Evolutionary conservation across 2,888 invertebrate species (phyloP).

Genomic region (Acrobasis repandana): DNA sequence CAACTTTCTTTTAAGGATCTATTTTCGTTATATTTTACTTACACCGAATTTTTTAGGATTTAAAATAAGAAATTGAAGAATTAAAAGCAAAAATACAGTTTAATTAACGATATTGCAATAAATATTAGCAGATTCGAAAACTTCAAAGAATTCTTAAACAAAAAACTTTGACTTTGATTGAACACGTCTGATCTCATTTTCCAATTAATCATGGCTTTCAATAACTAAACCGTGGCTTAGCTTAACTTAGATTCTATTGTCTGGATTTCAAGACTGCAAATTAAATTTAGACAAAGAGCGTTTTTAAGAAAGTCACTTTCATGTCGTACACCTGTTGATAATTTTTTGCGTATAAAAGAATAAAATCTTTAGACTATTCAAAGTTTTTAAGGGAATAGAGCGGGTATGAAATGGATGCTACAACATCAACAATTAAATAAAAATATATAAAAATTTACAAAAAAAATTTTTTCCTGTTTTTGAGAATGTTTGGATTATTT

Average conservation of each 20-base stretch:
- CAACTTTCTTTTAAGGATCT: too few species aligned
- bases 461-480: too few species aligned
- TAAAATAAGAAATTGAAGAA: not conserved
- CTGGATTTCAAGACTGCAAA: not conserved
- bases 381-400: too few species aligned
- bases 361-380: too few species aligned
- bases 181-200: slow-evolving; percentile 16
- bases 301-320: not conserved
- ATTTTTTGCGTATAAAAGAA: not conserved
- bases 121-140: not conserved
- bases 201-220: slow-evolving; percentile 12
- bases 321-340: not conserved
- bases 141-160: slow-evolving; percentile 9
- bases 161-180: slow-evolving; percentile 17
- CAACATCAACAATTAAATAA: too few species aligned
- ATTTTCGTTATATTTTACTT: not conserved
- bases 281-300: slow-evolving; percentile 6
- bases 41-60: not conserved
- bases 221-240: slow-evolving; percentile 8
- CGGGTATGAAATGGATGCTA: too few species aligned
- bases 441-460: too few species aligned
- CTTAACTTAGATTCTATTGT: slow-evolving; percentile 14
- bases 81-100: not conserved
- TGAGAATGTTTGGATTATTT: too few species aligned
- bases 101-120: slow-evolving; percentile 11